Base-by-base conservation (phyloP, 2,888 invertebrate genomes). In the Macaria liturata region DNA sequence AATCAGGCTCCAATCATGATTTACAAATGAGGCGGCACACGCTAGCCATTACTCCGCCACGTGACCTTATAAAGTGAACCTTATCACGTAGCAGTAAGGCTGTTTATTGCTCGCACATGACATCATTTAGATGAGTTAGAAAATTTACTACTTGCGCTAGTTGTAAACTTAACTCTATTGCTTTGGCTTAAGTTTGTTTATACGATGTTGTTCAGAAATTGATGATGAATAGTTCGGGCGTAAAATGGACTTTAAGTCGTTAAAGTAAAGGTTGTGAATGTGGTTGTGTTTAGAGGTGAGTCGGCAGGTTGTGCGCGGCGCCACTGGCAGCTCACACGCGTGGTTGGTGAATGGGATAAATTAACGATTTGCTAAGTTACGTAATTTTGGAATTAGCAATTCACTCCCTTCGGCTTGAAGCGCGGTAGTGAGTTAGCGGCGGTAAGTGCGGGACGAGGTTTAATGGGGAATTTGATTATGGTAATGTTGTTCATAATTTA, bases 291-390 rank as follows among this genome's bases (percentile, higher is more conserved):
- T 42, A 42, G 8, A 32, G 57, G 59, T 62, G 61, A 65, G 59
- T 57, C 48, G 49, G 62, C 55, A 48, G 57, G 55, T 46, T 50
- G 61, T 50, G 58, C 62, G 60, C 2, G 20, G 20, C 20, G 20
- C 20, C 20, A 20, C 20, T 20, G 56, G 55, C 51, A 52, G 56
- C 45, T 43, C 54, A 46, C 54, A 48, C 42, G 54, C 44, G 9
- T 47, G 49, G 46, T 50, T 49, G 40, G 45, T 60, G 59, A 52
- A 55, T 60, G 49, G 50, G 44, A 6, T 59, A 50, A 56, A 55
- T 59, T 59, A 59, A 55, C 52, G 49, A 56, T 60, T 55, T 56
- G 59, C 49, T 55, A 43, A 55, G 59, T 59, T 51, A 49, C 55
- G 55, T 37, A 45, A 46, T 56, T 60, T 53, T 20, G 52, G 49